phyloP scores from a whole-genome alignment of 2,888 invertebrate genomes.

The Hanleya hanleyi region DNA sequence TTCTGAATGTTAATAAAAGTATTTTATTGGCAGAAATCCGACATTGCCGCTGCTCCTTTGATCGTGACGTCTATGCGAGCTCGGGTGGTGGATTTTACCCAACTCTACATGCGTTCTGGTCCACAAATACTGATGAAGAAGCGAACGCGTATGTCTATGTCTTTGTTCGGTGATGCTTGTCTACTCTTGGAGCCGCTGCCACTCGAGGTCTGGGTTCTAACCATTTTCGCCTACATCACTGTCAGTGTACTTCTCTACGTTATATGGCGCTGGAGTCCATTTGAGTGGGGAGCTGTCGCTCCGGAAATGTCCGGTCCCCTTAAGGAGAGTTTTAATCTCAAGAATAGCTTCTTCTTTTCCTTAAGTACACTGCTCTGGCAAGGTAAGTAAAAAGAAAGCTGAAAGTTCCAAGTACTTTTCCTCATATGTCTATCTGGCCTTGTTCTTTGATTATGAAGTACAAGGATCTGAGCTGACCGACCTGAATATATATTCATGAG shows the following conservation, averaged over 20 bases:
- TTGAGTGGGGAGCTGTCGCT: neutral
- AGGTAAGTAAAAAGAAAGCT: too few relatives aligned
- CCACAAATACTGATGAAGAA: slow-evolving; percentile 41
- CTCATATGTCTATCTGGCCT: too few relatives aligned
- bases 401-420: too few relatives aligned
- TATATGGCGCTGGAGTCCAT: slow-evolving; percentile 1
- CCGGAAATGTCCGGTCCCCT: neutral
- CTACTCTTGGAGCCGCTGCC: neutral
- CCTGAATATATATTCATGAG: too few relatives aligned
- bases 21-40: neutral
- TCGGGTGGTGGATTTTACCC: slow-evolving; percentile 33
- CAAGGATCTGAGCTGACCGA: too few relatives aligned
- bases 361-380: slow-evolving; percentile 43
- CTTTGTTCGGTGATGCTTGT: neutral
- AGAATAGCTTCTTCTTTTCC: slow-evolving; percentile 42
- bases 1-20: neutral
- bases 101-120: slow-evolving; percentile 37
- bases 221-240: neutral
- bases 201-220: neutral
- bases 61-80: slow-evolving; percentile 30
- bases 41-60: slow-evolving; percentile 28
- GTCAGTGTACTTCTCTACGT: neutral
- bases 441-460: too few relatives aligned
- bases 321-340: slow-evolving; percentile 35
- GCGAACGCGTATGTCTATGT: slow-evolving; percentile 5